Conservation (phyloP, 2,113 vertebrate genomes). For the Sprattus sprattus region DNA sequence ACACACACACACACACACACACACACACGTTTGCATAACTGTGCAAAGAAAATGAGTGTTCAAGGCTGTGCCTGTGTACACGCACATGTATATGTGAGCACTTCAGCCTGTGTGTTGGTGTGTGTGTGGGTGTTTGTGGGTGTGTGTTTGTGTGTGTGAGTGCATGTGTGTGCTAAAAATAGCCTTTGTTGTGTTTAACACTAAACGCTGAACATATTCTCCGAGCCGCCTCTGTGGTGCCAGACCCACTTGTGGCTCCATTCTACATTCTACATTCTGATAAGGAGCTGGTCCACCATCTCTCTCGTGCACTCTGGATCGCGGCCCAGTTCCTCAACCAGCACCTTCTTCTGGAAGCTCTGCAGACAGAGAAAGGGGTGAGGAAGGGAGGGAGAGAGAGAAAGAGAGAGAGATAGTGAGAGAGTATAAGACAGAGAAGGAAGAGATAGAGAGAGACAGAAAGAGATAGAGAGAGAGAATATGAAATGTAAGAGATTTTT, state of each 20-base stretch:
- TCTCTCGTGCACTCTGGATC: slow-evolving; percentile 33
- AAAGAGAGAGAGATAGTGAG: neutral
- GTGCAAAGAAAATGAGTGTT: neutral
- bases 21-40: neutral
- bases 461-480: neutral
- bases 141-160: too few relatives aligned
- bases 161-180: too few relatives aligned
- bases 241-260: slow-evolving; percentile 44
- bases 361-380: slow-evolving; percentile 33
- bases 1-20: neutral
- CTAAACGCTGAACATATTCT: too few relatives aligned
- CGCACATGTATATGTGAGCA: too few relatives aligned
- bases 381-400: neutral
- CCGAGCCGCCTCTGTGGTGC: too few relatives aligned
- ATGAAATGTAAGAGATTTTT: too few relatives aligned
- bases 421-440: neutral
- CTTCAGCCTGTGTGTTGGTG: too few relatives aligned
- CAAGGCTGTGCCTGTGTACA: too few relatives aligned
- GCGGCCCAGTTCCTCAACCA: slow-evolving; percentile 55
- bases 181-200: too few relatives aligned
- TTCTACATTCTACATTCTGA: slow-evolving; percentile 51
- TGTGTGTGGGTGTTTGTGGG: too few relatives aligned
- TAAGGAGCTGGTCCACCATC: slow-evolving; percentile 42
- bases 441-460: neutral
- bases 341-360: slow-evolving; percentile 67